Evolutionary conservation across 2,113 vertebrate species (phyloP).

Genomic region (Nannobrachium achirus): DNA sequence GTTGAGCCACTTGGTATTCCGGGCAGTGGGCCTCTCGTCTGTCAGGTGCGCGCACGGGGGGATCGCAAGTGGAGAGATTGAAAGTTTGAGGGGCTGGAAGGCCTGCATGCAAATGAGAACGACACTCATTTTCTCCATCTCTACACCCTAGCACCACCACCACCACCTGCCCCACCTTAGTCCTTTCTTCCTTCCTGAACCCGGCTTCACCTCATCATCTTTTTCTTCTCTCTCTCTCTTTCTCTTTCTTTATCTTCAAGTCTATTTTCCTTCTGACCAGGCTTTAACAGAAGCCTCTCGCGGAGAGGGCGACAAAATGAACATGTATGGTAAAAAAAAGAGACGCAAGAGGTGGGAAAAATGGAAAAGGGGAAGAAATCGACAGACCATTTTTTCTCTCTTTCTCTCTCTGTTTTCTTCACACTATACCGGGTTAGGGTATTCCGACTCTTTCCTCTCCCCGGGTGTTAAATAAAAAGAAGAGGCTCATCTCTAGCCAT

Average conservation of each 20-base stretch:
- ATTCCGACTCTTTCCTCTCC: no score
- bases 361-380: no score
- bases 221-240: constrained; percentile 20
- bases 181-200: constrained; percentile 29
- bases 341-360: no score
- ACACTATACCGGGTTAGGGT: no score
- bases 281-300: no score
- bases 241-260: not conserved
- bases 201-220: constrained; percentile 8
- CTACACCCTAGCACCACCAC: constrained; percentile 7
- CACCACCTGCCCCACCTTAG: not conserved
- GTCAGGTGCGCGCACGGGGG: constrained; percentile 63
- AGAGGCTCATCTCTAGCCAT: no score
- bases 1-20: constrained; percentile 71
- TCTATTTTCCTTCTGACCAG: no score
- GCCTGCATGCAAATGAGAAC: constrained; percentile 73
- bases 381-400: no score
- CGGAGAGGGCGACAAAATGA: no score
- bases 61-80: constrained; percentile 71
- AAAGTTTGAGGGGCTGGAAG: constrained; percentile 73
- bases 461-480: no score
- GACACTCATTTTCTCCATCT: constrained; percentile 44
- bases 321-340: no score
- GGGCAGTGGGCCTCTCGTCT: constrained; percentile 50
- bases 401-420: no score